These are phyloP conservation scores for Eustalomyia histrio DNA, from an alignment of 2,888 invertebrate genomes.

Conservation along the genomic window DNA sequence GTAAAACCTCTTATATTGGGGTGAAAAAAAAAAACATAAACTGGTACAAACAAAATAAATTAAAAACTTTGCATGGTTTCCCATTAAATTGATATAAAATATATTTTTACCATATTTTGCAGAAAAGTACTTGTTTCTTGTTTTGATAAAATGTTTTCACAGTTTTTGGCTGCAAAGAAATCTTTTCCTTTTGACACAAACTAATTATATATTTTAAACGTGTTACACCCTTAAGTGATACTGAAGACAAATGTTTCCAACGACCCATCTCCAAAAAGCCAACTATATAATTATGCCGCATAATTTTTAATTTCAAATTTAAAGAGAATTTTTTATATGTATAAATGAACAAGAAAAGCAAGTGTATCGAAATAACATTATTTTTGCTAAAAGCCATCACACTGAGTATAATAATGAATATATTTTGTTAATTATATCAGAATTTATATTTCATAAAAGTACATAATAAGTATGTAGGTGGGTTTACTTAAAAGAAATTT, in stretches of 20 bases:
- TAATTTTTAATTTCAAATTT: constrained; percentile 1
- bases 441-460: too few relatives aligned
- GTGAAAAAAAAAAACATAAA: too few relatives aligned
- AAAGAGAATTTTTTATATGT: background rate
- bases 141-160: background rate
- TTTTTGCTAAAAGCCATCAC: background rate
- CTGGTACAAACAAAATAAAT: background rate
- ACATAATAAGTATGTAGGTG: too few relatives aligned
- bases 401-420: background rate
- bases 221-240: background rate
- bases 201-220: constrained; percentile 5
- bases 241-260: background rate
- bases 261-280: background rate
- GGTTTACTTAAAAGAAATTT: too few relatives aligned
- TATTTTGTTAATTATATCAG: too few relatives aligned
- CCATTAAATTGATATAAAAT: background rate
- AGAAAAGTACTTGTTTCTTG: background rate
- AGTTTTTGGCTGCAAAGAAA: background rate
- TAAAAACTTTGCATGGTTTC: background rate
- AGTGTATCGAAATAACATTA: background rate
- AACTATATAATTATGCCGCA: constrained; percentile 4
- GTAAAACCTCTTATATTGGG: too few relatives aligned
- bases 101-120: background rate
- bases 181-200: background rate
- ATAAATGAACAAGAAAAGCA: background rate